These are phyloP conservation scores for Zenarchopterus dispar DNA, from an alignment of 2,797 vertebrate genomes.

Conservation along the genomic window DNA sequence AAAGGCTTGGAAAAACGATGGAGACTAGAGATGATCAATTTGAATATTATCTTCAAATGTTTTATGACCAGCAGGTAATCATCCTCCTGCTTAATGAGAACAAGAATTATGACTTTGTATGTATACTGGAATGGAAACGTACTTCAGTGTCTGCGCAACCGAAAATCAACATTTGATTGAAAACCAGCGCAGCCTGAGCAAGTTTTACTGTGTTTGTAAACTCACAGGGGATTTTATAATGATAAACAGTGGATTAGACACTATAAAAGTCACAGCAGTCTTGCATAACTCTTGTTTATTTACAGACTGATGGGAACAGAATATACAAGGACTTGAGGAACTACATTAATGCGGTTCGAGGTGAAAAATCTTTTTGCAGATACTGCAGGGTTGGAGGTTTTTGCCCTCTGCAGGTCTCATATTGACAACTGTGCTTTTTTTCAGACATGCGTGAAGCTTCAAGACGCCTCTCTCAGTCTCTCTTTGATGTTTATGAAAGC, in stretches of 20 bases:
- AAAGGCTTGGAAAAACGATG: conserved; percentile 89
- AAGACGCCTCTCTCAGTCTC: conserved; percentile 88
- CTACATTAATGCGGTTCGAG: conserved; percentile 89
- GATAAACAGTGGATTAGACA: conserved; percentile 8
- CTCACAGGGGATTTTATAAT: conserved; percentile 9
- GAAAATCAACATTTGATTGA: not conserved
- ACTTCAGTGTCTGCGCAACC: no score
- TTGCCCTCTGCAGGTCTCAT: conserved; percentile 24
- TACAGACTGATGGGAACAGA: conserved; percentile 88
- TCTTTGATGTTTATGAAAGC: conserved; percentile 88
- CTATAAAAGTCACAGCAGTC: conserved; percentile 14
- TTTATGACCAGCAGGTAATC: conserved; percentile 91
- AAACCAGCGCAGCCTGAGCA: not conserved
- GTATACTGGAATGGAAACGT: not conserved
- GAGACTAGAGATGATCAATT: conserved; percentile 93
- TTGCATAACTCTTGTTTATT: conserved; percentile 16
- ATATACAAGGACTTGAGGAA: conserved; percentile 92
- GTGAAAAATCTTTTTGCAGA: conserved; percentile 62
- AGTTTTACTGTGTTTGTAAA: not conserved
- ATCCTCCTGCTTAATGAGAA: not conserved
- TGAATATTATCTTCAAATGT: conserved; percentile 81
- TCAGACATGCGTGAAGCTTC: conserved; percentile 94
- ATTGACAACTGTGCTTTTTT: not conserved
- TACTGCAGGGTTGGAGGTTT: conserved; percentile 21
- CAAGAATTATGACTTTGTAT: not conserved